These are phyloP conservation scores for Microtus californicus DNA, from an alignment of 2,797 vertebrate genomes.

Conservation along the genomic window DNA sequence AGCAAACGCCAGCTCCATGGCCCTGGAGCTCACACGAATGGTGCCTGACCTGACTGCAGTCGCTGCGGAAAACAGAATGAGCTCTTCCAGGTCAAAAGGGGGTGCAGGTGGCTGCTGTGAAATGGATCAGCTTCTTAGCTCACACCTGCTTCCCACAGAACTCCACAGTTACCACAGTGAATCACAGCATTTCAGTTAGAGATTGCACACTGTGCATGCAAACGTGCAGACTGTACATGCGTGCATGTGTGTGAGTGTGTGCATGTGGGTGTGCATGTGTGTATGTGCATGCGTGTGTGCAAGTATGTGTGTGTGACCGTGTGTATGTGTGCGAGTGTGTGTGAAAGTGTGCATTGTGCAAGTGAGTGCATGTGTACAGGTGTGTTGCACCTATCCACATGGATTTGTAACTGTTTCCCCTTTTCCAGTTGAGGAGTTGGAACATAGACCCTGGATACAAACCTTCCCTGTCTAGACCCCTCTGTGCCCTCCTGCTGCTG, in stretches of 20 bases:
- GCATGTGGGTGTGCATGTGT: too few relatives aligned
- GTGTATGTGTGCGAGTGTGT: too few relatives aligned
- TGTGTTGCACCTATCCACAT: not conserved
- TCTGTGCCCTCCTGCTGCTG: not conserved
- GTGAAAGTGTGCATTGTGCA: too few relatives aligned
- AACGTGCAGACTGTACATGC: too few relatives aligned
- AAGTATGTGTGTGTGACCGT: too few relatives aligned
- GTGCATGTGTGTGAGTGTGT: not conserved
- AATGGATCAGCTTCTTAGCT: too few relatives aligned
- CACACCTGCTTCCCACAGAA: not conserved
- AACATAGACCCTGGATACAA: not conserved
- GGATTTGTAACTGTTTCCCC: not conserved
- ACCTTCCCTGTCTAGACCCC: not conserved
- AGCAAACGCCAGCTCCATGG: too few relatives aligned
- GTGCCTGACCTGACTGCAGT: not conserved
- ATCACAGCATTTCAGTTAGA: not conserved
- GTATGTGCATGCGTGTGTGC: too few relatives aligned
- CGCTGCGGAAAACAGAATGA: not conserved
- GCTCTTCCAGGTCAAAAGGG: fast-evolving
- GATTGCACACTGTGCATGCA: not conserved
- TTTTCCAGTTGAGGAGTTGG: not conserved
- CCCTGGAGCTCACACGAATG: not conserved
- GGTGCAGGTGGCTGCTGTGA: too few relatives aligned
- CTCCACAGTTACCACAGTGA: not conserved
- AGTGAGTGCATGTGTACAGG: not conserved